Conservation (phyloP, 2,113 vertebrate species). For the Burhinus oedicnemus region DNA sequence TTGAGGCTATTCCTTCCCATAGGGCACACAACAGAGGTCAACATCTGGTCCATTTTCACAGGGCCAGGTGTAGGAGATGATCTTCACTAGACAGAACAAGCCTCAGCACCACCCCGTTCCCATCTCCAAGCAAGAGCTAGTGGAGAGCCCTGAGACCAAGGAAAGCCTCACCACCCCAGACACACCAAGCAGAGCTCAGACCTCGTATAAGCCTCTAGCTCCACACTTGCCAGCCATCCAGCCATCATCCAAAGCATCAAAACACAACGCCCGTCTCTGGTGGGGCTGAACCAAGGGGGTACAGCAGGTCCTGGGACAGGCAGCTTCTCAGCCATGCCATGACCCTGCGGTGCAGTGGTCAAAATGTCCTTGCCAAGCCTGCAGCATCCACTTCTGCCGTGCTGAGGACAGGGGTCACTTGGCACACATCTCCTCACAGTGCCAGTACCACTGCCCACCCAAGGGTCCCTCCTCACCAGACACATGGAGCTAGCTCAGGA, state of each 20-base stretch:
- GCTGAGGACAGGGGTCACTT: neutral
- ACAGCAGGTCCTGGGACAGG: neutral
- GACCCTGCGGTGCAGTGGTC: rapidly evolving
- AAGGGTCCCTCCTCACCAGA: neutral
- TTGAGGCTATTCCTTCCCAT: neutral
- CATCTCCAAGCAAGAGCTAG: neutral
- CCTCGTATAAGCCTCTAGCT: neutral
- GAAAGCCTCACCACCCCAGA: neutral
- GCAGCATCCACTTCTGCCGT: neutral
- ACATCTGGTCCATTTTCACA: neutral
- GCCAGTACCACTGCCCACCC: too few relatives aligned
- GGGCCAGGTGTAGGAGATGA: neutral
- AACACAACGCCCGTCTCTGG: too few relatives aligned
- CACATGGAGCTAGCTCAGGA: neutral
- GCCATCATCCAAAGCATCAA: neutral
- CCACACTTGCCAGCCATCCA: neutral
- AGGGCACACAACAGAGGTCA: neutral
- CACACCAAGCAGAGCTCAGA: neutral
- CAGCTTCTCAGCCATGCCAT: neutral
- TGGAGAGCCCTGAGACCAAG: neutral
- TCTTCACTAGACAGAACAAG: neutral
- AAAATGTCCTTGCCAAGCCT: neutral
- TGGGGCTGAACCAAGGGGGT: neutral
- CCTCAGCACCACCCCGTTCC: neutral
- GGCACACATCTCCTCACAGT: rapidly evolving